Conservation (phyloP, 1,140 invertebrate genomes). For the Magallana gigas region DNA sequence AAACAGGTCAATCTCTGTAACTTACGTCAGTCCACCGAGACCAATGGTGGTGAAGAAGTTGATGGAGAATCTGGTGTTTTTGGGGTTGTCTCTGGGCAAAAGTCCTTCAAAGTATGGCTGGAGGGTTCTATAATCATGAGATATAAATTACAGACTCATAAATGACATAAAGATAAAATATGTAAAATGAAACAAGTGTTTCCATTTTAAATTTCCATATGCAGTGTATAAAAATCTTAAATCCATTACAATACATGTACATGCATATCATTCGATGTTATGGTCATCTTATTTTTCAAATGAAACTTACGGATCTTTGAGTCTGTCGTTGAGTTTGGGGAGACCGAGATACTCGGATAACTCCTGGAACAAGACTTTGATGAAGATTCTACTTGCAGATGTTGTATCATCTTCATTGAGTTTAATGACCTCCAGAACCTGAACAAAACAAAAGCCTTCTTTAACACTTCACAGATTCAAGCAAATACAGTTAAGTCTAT, state of each 20-base stretch:
- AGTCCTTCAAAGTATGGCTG: slow-evolving; percentile 93
- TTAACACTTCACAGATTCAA: no score
- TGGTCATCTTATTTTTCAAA: no score
- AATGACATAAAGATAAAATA: neutral
- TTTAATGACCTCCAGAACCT: slow-evolving; percentile 91
- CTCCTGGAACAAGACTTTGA: slow-evolving; percentile 98
- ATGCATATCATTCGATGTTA: no score
- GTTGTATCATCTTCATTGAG: slow-evolving; percentile 98
- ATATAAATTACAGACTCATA: neutral
- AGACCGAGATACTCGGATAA: slow-evolving; percentile 97
- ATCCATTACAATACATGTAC: no score
- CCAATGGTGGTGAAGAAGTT: slow-evolving; percentile 99
- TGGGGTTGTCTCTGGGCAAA: slow-evolving; percentile 96
- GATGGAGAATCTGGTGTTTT: slow-evolving; percentile 98
- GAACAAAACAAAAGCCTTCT: slow-evolving; percentile 15
- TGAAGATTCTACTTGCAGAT: slow-evolving; percentile 97
- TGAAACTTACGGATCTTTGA: slow-evolving; percentile 89
- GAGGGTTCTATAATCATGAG: slow-evolving; percentile 85
- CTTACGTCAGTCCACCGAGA: slow-evolving; percentile 94
- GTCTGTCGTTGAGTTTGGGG: slow-evolving; percentile 91
- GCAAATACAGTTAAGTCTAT: no score
- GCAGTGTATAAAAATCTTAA: no score
- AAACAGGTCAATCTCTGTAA: slow-evolving; percentile 44
- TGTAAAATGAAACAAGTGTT: neutral
- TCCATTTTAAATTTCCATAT: neutral